Percentiles rank a stretch among this genome's conserved stretches.
phyloP scores from a whole-genome alignment of 2,113 vertebrate genomes.

The Hoplias malabaricus region DNA sequence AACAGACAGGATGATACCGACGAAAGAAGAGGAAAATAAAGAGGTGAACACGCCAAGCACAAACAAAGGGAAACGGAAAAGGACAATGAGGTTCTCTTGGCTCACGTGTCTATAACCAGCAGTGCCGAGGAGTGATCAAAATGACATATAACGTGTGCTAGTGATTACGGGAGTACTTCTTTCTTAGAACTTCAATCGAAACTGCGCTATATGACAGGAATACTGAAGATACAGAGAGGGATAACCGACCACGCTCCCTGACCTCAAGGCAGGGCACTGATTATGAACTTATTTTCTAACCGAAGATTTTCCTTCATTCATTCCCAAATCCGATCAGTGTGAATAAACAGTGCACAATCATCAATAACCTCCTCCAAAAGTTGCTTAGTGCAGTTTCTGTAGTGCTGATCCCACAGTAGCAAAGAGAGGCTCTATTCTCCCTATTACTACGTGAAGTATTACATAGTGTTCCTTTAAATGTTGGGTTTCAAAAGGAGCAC shows the following conservation, averaged over 20 bases:
- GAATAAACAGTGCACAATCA: too few relatives aligned
- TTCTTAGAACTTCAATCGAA: neutral
- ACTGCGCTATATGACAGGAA: neutral
- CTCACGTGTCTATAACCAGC: neutral
- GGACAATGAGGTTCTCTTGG: neutral
- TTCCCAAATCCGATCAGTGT: too few relatives aligned
- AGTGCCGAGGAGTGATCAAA: neutral
- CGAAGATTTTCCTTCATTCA: too few relatives aligned
- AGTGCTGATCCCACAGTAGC: too few relatives aligned
- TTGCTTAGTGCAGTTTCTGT: too few relatives aligned
- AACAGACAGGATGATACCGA: neutral
- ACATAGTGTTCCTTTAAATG: too few relatives aligned
- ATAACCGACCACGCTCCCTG: neutral
- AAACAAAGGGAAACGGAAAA: constrained; percentile 3
- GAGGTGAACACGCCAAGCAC: neutral
- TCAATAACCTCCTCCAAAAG: too few relatives aligned
- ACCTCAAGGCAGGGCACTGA: neutral
- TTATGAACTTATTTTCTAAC: too few relatives aligned
- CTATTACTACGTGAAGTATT: too few relatives aligned
- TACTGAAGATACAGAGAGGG: neutral
- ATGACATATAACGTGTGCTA: neutral
- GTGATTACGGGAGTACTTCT: constrained; percentile 7
- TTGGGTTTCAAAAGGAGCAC: too few relatives aligned
- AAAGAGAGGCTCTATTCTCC: too few relatives aligned
- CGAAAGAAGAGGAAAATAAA: neutral